Percentiles rank a stretch among this genome's conserved stretches.
These are phyloP conservation scores for Limonius californicus DNA, from an alignment of 1,140 invertebrate species.

Conservation along the genomic window DNA sequence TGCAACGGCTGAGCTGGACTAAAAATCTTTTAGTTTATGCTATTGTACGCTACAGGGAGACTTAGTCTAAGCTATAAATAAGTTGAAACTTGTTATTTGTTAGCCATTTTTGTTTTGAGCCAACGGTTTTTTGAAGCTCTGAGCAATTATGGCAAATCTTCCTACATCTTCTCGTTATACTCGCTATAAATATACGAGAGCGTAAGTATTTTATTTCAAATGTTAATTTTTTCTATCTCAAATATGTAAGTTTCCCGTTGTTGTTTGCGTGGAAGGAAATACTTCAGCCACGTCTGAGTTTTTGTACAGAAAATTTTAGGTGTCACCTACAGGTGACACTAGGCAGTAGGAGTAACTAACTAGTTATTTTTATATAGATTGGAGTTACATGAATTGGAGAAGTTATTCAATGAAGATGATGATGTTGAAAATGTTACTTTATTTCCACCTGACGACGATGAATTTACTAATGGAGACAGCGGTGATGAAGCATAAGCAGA, in stretches of 20 bases:
- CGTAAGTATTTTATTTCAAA: not conserved
- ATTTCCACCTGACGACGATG: slow-evolving; percentile 2
- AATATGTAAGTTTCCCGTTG: not conserved
- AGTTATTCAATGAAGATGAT: not conserved
- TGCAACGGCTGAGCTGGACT: not conserved
- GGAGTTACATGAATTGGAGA: not conserved
- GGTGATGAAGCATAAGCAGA: slow-evolving; percentile 1
- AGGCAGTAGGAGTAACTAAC: no score
- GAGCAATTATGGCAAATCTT: not conserved
- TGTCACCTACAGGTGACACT: slow-evolving; percentile 8
- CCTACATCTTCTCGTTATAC: not conserved
- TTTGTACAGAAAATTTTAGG: not conserved
- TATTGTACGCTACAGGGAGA: not conserved
- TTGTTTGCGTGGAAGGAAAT: not conserved
- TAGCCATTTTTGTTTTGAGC: not conserved
- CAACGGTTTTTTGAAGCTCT: not conserved
- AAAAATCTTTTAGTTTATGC: not conserved
- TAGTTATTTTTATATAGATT: slow-evolving; percentile 1
- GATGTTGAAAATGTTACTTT: not conserved
- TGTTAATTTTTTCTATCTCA: not conserved
- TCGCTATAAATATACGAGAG: not conserved
- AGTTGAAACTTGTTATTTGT: not conserved
- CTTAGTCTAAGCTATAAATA: not conserved
- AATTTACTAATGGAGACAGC: not conserved
- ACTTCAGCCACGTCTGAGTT: not conserved